Evolutionary conservation across 2,888 invertebrate genomes (phyloP), one percentile per base, ranked within the genome.

Genomic region (Cataglyphis livida): DNA sequence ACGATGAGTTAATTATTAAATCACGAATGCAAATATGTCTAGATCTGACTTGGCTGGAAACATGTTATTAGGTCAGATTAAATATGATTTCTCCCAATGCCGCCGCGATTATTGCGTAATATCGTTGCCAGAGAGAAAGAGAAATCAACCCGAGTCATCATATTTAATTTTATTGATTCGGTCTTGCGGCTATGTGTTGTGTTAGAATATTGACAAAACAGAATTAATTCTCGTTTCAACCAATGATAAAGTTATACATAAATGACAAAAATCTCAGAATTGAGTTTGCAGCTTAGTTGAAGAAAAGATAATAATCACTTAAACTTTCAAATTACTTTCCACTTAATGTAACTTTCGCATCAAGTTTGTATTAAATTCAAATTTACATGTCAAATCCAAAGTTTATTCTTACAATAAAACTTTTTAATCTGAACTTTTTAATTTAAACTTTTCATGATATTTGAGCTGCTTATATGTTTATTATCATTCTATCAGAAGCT

Each of bases 51-150:
- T 21, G n/a, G 15, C 2, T 74, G n/a, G 5, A 57, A 74, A 61
- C 25, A 12, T 15, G 32, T 74, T 74, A 64, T 64, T 32, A 48
- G 21, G 32, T 74, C 32, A 44, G 9, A 32, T 44, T 48, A 10
- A 64, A 74, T 35, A 15, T 44, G 38, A 18, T 64, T 44, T 15
- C 64, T 59, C 48, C 48, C 44, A 32, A 44, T 64, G 25, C 10
- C 21, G 18, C 35, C 25, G 7, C 18, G n/a, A 44, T 18, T 12
- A 85, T 75, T 85, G 76, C 79, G 57, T 81, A 82, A 87, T 75
- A 41, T 12, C 7, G 6, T 15, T 44, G 32, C 59, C 59, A 75
- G 78, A 51, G 44, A 71, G 57, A 87, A 61, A 75, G 78, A 51
- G 54, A 71, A 51, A 87, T 84, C 75, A 51, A 75, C 74, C 44